These are phyloP conservation scores for Pelochelys cantorii DNA, from an alignment of 2,797 vertebrate species.

Conservation along the genomic window DNA sequence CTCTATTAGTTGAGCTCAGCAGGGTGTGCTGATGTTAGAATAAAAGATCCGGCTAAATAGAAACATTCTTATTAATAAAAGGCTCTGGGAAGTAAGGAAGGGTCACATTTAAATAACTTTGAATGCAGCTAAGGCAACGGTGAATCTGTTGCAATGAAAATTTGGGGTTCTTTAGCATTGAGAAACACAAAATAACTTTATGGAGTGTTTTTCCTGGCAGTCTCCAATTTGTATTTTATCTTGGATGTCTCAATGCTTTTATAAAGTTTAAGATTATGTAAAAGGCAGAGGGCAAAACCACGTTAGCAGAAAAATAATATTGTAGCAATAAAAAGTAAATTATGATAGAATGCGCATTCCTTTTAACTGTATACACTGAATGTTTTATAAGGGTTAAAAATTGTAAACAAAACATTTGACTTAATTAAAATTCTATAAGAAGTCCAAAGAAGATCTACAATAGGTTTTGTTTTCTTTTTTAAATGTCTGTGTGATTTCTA, in stretches of 20 bases:
- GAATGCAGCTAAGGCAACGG: background rate
- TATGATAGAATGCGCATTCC: background rate
- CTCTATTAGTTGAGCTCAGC: background rate
- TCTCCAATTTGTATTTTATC: background rate
- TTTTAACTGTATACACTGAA: background rate
- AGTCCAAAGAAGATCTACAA: background rate
- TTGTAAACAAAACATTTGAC: background rate
- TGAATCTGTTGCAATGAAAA: rapidly evolving
- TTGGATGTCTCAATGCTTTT: background rate
- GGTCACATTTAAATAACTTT: background rate
- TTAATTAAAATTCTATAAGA: background rate
- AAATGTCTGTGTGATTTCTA: background rate
- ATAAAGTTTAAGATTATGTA: background rate
- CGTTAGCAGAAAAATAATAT: background rate
- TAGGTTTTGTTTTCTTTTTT: background rate
- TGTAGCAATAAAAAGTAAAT: background rate
- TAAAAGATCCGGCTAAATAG: background rate
- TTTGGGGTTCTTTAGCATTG: background rate
- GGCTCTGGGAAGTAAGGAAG: background rate
- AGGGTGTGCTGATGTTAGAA: background rate
- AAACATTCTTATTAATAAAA: background rate
- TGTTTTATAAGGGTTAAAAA: background rate
- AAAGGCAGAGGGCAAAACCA: background rate
- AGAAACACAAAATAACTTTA: background rate
- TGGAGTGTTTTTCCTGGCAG: background rate